A percentile compares a stretch with the other conserved stretches of the same genome.
Evolutionary conservation across 2,797 vertebrate species (phyloP).

Genomic region (Cynopterus sphinx): DNA sequence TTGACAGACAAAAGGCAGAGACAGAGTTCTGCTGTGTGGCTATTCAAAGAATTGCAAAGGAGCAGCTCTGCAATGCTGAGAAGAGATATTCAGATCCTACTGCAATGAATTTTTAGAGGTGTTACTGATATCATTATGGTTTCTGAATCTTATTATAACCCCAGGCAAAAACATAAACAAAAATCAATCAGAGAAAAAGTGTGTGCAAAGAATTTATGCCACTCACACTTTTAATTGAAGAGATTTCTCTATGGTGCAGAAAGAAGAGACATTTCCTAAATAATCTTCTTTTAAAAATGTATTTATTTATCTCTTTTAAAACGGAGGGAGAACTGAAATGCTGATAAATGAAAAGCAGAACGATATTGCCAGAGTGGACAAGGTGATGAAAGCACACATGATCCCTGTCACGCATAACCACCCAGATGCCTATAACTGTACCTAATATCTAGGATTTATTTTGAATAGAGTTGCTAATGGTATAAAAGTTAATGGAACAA

Average conservation of each 20-base stretch:
- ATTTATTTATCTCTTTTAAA: constrained; percentile 46
- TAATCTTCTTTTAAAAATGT: not conserved
- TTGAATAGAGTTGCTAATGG: not conserved
- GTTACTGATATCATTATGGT: not conserved
- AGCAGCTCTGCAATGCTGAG: not conserved
- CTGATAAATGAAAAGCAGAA: not conserved
- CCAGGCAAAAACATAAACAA: constrained; percentile 12
- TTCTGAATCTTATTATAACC: not conserved
- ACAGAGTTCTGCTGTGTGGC: not conserved
- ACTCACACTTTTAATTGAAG: not conserved
- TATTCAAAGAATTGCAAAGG: not conserved
- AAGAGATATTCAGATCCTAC: not conserved
- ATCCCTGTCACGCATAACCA: not conserved
- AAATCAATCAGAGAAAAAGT: constrained; percentile 10
- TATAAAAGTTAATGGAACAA: not conserved
- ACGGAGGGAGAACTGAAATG: not conserved
- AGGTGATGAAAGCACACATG: not conserved
- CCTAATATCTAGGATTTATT: not conserved
- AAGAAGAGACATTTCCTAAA: not conserved
- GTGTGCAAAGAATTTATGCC: not conserved
- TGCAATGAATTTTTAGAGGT: not conserved
- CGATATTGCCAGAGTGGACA: not conserved
- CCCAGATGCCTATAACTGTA: not conserved
- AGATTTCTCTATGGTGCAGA: not conserved
- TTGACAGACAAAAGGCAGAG: not conserved